A percentile compares a stretch with the other conserved stretches of the same genome.
phyloP scores from a whole-genome alignment of 1,140 invertebrate genomes.

The Microplitis demolitor region DNA sequence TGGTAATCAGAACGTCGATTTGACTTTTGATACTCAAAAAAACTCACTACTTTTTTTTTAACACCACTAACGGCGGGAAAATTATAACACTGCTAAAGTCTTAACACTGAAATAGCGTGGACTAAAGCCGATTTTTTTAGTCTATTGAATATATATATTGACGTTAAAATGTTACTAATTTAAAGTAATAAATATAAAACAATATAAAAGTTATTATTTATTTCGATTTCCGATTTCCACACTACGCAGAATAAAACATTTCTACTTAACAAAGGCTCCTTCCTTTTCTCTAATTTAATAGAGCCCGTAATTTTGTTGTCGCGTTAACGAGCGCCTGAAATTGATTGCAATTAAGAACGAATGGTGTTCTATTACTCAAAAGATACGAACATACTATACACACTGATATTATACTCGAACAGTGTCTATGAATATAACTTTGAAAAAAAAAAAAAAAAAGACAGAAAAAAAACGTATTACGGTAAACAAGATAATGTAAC shows the following conservation, averaged over 20 bases:
- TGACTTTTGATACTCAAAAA: too few relatives aligned
- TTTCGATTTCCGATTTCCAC: neutral
- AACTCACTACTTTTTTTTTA: too few relatives aligned
- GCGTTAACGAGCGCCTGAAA: conserved; percentile 35
- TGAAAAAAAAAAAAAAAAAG: neutral
- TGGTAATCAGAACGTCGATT: too few relatives aligned
- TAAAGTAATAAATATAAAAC: too few relatives aligned
- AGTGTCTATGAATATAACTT: neutral
- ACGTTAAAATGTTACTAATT: too few relatives aligned
- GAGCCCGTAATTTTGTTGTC: conserved; percentile 27
- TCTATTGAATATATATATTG: too few relatives aligned
- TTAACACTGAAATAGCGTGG: too few relatives aligned
- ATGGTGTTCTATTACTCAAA: conserved; percentile 22
- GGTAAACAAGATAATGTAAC: too few relatives aligned
- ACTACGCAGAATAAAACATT: conserved; percentile 2
- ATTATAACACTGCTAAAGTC: too few relatives aligned
- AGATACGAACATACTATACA: conserved; percentile 7
- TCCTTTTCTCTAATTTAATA: conserved; percentile 31
- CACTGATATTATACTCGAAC: neutral
- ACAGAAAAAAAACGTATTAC: too few relatives aligned
- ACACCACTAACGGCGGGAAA: too few relatives aligned
- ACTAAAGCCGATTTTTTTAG: too few relatives aligned
- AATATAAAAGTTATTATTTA: neutral
- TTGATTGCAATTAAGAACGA: conserved; percentile 40
- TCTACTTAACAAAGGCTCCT: conserved; percentile 9